These are phyloP conservation scores for Cygnus olor DNA, from an alignment of 2,797 vertebrate species.

Conservation along the genomic window DNA sequence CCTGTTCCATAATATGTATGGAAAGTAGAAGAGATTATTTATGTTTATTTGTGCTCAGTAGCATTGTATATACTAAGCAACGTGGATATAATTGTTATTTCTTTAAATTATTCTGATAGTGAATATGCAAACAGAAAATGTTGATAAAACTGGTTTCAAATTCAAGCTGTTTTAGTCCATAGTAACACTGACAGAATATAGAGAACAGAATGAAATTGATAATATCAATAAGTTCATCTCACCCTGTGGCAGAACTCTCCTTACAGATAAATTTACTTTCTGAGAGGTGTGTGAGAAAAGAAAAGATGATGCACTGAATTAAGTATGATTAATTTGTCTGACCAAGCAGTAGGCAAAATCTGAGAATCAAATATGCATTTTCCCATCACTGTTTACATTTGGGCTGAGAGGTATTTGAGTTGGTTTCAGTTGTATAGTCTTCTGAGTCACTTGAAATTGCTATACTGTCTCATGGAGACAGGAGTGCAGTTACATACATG, in stretches of 20 bases:
- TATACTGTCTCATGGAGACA: not conserved
- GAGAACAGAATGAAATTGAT: not conserved
- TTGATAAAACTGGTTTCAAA: not conserved
- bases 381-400: not conserved
- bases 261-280: not conserved
- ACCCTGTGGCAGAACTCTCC: not conserved
- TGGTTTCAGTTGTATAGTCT: not conserved
- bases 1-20: not conserved
- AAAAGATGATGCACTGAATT: not conserved
- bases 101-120: not conserved
- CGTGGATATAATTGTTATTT: not conserved
- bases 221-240: not conserved
- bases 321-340: not conserved
- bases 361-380: not conserved
- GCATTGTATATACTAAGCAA: not conserved
- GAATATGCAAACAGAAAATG: not conserved
- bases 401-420: not conserved
- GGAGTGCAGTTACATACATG: not conserved
- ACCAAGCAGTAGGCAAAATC: not conserved
- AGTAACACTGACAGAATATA: not conserved
- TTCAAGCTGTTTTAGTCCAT: not conserved
- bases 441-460: not conserved
- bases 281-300: not conserved
- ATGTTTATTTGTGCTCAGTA: not conserved
- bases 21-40: not conserved